Conservation (phyloP, 1,140 invertebrate genomes). For the Cryptotermes secundus region DNA sequence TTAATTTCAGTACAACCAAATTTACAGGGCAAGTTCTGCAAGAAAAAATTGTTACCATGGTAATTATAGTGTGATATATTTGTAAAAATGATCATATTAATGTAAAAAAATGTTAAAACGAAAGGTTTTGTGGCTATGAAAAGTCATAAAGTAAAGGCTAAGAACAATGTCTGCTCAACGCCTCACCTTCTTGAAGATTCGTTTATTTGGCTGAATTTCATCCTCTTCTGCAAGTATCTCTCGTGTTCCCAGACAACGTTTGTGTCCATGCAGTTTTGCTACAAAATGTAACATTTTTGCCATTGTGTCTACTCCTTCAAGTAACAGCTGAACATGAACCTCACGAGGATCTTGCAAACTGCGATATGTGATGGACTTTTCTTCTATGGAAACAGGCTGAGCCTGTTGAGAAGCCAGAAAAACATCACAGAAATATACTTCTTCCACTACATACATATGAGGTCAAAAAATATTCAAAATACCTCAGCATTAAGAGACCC, state of each 20-base stretch:
- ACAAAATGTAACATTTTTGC: conserved; percentile 83
- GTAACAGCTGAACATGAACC: conserved; percentile 68
- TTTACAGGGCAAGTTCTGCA: no score
- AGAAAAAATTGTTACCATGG: no score
- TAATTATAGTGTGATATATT: no score
- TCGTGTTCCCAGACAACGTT: conserved; percentile 84
- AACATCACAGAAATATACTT: no score
- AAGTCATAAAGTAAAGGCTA: no score
- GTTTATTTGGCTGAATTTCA: conserved; percentile 87
- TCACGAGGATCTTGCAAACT: conserved; percentile 65
- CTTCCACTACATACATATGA: no score
- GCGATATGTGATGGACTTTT: conserved; percentile 68
- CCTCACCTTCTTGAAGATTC: conserved; percentile 90
- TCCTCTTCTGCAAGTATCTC: conserved; percentile 91
- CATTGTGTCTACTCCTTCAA: conserved; percentile 80
- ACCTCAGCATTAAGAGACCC: no score
- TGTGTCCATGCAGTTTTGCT: conserved; percentile 66
- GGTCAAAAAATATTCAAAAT: no score
- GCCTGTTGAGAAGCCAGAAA: conserved; percentile 48
- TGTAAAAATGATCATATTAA: background rate
- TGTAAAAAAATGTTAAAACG: background rate
- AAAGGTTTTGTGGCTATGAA: no score
- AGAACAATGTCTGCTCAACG: no score
- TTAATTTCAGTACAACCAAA: no score
- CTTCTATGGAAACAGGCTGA: conserved; percentile 54